Conservation (phyloP, 2,113 vertebrate species). For the Odobenus rosmarus region DNA sequence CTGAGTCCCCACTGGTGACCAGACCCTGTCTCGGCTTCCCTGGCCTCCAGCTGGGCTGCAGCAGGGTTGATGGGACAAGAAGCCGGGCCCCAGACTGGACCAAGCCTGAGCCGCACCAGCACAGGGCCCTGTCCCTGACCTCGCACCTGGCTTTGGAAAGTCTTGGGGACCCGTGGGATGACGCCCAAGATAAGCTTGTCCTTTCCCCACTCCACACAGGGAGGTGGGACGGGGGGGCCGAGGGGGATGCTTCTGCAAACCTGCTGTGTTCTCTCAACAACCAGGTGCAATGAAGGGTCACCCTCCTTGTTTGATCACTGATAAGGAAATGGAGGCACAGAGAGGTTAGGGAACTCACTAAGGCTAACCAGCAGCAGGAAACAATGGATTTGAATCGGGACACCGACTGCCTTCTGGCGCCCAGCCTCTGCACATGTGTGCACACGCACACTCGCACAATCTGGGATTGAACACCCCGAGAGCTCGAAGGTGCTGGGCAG, state of each 20-base stretch:
- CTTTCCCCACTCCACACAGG: background rate
- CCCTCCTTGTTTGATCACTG: rapidly evolving
- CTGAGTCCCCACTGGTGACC: background rate
- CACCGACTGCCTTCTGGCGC: rapidly evolving
- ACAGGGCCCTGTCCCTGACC: background rate
- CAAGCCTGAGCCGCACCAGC: rapidly evolving
- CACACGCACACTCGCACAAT: rapidly evolving
- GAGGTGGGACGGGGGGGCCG: rapidly evolving
- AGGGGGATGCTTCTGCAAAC: background rate
- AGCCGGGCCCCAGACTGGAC: background rate
- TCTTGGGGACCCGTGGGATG: background rate
- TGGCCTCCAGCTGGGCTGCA: background rate
- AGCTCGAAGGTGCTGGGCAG: background rate
- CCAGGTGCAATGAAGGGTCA: background rate
- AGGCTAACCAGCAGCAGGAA: background rate
- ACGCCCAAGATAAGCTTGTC: rapidly evolving
- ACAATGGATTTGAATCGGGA: background rate
- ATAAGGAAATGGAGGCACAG: background rate
- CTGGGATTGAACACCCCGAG: background rate
- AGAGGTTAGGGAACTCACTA: background rate
- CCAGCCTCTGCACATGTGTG: rapidly evolving
- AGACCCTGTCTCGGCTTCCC: too few relatives aligned
- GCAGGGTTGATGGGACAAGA: background rate
- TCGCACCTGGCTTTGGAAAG: background rate
- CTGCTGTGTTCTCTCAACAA: background rate